Base-by-base conservation (phyloP, 1,140 invertebrate genomes). In the Melipona quadrifasciata region DNA sequence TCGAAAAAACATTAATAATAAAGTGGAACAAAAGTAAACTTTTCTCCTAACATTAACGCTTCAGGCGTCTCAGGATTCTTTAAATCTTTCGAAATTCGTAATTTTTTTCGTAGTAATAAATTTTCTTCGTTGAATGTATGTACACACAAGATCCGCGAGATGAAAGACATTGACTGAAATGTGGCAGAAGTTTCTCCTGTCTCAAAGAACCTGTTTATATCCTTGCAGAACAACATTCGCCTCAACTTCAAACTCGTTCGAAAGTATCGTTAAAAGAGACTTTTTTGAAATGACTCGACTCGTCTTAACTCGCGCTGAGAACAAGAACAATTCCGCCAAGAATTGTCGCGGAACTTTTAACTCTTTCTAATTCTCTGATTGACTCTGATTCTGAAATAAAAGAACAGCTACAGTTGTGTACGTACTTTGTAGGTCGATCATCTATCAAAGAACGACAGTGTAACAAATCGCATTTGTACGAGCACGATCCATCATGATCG, bases 391-490 rank as follows among this genome's bases (percentile, higher is more conserved):
- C 10, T 47, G 5, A 47, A 47, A 8, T 47, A 47, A 61, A 12
- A 61, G n/a, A n/a, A n/a, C 0, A 19, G 2, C 2, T 2, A 47
- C 16, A 47, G 11, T 16, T 16, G 6, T 14, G 5, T 65, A 27
- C 8, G 17, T 39, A 71, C 10, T 47, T 55, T 57, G 34, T 74
- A 57, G 27, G 51, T 55, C 51, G 21, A 57, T 53, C 47, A 0
- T 34, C 51, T 34, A 24, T 74, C 55, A 16, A 14, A 53, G 24
- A 76, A n/a, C 3, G 51, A 10, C 64, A 51, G 5, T 34, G 31
- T 34, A 53, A 17, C 11, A 78, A 78, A 78, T 65, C n/a, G 47
- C 58, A 77, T 77, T 77, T 77, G 58, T 24, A 65, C 75, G 24
- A 24, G 39, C 61, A 17, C 21, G 61, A 78, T 78, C 76, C 3